These are phyloP conservation scores for Tokudaia tokunoshimensis DNA, from an alignment of 2,797 vertebrate species.

Conservation along the genomic window DNA sequence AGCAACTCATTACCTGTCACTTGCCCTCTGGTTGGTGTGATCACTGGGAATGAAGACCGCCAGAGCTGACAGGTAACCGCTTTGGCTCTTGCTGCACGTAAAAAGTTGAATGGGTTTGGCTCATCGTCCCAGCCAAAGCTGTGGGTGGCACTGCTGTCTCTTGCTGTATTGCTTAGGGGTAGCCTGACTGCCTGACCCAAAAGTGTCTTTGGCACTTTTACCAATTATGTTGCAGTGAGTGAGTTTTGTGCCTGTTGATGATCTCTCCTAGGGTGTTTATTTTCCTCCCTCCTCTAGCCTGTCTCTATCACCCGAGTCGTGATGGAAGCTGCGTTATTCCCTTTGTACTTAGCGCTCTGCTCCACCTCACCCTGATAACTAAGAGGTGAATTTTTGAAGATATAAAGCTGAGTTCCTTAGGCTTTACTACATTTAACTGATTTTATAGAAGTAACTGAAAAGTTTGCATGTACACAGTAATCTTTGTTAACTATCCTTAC, in stretches of 20 bases:
- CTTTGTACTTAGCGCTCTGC: not conserved
- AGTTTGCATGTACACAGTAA: not conserved
- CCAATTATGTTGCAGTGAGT: not conserved
- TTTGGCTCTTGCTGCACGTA: slow-evolving; percentile 37
- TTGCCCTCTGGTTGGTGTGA: not conserved
- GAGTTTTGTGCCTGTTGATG: not conserved
- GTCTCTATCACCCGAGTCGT: not conserved
- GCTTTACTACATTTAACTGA: not conserved
- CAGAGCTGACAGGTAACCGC: not conserved
- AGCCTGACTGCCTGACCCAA: not conserved
- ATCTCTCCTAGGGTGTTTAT: slow-evolving; percentile 1
- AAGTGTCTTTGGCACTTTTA: not conserved
- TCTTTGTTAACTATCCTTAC: not conserved
- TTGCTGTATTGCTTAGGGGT: not conserved
- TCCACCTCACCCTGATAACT: not conserved
- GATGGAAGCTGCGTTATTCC: not conserved
- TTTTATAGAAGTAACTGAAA: not conserved
- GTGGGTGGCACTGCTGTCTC: not conserved
- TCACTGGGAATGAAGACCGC: not conserved
- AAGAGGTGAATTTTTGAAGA: slow-evolving; percentile 45
- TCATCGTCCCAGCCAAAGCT: not conserved
- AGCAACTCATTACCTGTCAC: not conserved
- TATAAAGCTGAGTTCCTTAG: slow-evolving; percentile 18
- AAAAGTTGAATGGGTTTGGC: not conserved
- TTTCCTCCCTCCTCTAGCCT: too few species aligned